These are phyloP conservation scores for Bujurquina vittata DNA, from an alignment of 2,113 vertebrate genomes.

Conservation along the genomic window DNA sequence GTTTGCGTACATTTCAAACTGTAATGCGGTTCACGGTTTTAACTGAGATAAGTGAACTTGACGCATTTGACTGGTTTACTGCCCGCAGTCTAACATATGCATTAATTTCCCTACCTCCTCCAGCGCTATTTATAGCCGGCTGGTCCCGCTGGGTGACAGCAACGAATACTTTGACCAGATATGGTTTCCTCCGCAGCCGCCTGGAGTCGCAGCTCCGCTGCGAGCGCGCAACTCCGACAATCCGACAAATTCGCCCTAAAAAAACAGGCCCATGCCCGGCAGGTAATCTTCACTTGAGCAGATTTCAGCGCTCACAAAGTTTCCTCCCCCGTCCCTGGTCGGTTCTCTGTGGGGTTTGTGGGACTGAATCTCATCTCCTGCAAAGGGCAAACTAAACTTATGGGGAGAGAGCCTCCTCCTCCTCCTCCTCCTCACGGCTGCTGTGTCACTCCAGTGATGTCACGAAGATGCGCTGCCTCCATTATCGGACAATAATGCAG, in stretches of 20 bases:
- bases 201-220: slow-evolving; percentile 54
- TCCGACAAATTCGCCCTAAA: slow-evolving; percentile 24
- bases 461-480: slow-evolving; percentile 26
- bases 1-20: background rate
- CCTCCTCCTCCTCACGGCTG: slow-evolving; percentile 41
- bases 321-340: slow-evolving; percentile 78
- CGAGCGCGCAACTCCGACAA: slow-evolving; percentile 28
- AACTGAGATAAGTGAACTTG: background rate
- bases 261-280: slow-evolving; percentile 39
- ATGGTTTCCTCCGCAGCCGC: slow-evolving; percentile 81
- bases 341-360: slow-evolving; percentile 8
- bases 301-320: background rate
- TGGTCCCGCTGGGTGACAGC: slow-evolving; percentile 82
- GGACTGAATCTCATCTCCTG: slow-evolving; percentile 61
- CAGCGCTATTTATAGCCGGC: slow-evolving; percentile 82
- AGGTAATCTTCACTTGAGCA: slow-evolving; percentile 7
- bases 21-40: background rate
- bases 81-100: slow-evolving; percentile 40
- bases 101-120: slow-evolving; percentile 78
- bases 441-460: slow-evolving; percentile 77
- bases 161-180: slow-evolving; percentile 91
- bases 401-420: slow-evolving; percentile 40
- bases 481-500: slow-evolving; percentile 25
- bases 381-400: slow-evolving; percentile 67
- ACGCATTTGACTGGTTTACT: slow-evolving; percentile 18